A percentile compares a stretch with the other conserved stretches of the same genome.
phyloP scores from a whole-genome alignment of 2,113 vertebrate genomes.

The Carlito syrichta region DNA sequence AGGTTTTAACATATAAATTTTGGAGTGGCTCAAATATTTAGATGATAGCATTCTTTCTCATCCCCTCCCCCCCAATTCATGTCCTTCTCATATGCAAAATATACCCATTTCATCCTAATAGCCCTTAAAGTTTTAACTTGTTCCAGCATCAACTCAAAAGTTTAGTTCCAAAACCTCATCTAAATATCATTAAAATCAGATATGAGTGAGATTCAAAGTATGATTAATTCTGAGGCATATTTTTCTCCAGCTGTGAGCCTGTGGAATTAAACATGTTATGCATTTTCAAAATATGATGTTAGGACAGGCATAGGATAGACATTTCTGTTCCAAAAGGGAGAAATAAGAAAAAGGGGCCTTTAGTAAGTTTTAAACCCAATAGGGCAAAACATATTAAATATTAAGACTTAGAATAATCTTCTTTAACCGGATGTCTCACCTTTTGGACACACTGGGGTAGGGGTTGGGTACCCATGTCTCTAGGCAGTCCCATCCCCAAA shows the following conservation, averaged over 20 bases:
- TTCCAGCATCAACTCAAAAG: neutral
- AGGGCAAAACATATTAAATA: neutral
- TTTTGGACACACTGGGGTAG: neutral
- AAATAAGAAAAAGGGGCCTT: neutral
- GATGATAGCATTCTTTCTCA: neutral
- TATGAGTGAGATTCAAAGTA: neutral
- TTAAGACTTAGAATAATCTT: neutral
- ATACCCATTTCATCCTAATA: neutral
- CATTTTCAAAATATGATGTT: neutral
- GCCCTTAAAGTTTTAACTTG: neutral
- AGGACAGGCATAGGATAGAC: neutral
- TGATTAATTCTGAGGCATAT: neutral
- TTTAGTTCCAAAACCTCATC: neutral
- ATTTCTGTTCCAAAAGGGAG: neutral
- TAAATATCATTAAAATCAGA: neutral
- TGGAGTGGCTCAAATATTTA: neutral
- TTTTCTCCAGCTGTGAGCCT: neutral
- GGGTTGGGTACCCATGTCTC: neutral
- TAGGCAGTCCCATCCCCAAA: neutral
- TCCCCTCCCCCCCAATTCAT: neutral
- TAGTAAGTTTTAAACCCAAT: neutral
- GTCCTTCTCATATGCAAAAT: neutral
- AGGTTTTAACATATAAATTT: neutral
- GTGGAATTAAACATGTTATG: neutral
- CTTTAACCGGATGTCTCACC: neutral